Base-by-base conservation (phyloP, 1,140 invertebrate species). In the Drosophila pseudoananassae region DNA sequence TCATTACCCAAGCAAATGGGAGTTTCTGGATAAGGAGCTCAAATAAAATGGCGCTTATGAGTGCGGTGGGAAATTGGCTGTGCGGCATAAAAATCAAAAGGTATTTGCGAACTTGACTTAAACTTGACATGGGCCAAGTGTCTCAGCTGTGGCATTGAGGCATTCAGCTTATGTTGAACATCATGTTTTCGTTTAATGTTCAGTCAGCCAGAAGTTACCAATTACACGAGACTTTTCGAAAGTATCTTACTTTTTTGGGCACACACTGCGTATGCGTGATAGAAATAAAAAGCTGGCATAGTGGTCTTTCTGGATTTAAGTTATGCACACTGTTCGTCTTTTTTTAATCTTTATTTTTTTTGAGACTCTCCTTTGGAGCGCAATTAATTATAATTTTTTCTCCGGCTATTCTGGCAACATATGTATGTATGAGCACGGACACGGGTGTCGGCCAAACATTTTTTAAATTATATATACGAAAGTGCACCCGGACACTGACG, bases 301-400 rank as follows among this genome's bases (percentile, higher is more conserved):
- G 7, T 47, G 31, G 38, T 47, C 10, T 43, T 33, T 15, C 52
- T n/a, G 1, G 49, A 36, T 71, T 58, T 58, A 38, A 73, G 59
- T 55, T 49, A 66, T 45, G 38, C 74, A 56, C 38, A 27, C 38
- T 69, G 51, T 63, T 43, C 14, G 25, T 51, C 10, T n/a, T 36
- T 36, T 36, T 36, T 36, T 36, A n/a, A 36, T 36, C 33, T 36
- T 36, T 10, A 4, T 10, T 31, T 33, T 52, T 57, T 58, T 33
- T 47, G 17, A 12, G 33, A 49, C 33, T 58, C 56, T 65, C 36
- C 40, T 51, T 57, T 55, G 17, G 38, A 64, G 52, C 53, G 68
- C 49, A 76, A 70, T 85, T 75, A 84, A 76, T 76, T 71, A 79
- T 63, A 72, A 53, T 54, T 56, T 47, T 76, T 58, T 56, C 45